These are phyloP conservation scores for Anarsia innoxiella DNA, from an alignment of 2,888 invertebrate species.

Conservation along the genomic window DNA sequence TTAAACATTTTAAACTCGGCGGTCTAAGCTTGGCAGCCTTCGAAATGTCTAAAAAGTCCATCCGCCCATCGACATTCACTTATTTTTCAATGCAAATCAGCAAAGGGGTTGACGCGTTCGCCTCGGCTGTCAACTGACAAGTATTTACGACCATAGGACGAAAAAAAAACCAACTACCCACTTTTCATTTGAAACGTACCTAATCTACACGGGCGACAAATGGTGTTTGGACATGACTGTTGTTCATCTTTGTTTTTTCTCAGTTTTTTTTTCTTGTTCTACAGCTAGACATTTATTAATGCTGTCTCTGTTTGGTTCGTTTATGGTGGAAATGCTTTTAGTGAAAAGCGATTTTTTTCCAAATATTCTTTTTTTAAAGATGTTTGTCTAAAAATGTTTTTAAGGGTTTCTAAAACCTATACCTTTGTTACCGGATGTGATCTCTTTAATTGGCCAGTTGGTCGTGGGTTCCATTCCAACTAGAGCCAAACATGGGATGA, in stretches of 20 bases:
- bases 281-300: slow-evolving; percentile 12
- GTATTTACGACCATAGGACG: slow-evolving; percentile 50
- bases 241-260: slow-evolving; percentile 22
- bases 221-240: slow-evolving; percentile 63
- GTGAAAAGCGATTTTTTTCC: too few species aligned
- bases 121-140: slow-evolving; percentile 33
- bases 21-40: too few species aligned
- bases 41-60: too few species aligned
- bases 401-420: too few species aligned
- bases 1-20: too few species aligned
- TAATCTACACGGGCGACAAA: slow-evolving; percentile 56
- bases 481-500: too few species aligned
- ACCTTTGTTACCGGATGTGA: too few species aligned
- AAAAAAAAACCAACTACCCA: slow-evolving; percentile 57
- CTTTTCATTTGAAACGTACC: slow-evolving; percentile 68
- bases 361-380: too few species aligned
- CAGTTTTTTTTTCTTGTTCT: slow-evolving; percentile 15
- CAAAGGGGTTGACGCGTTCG: slow-evolving; percentile 52
- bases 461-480: too few species aligned
- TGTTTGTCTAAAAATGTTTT: too few species aligned
- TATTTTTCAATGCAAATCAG: slow-evolving; percentile 48
- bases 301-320: not conserved
- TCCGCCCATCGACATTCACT: too few species aligned
- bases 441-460: too few species aligned
- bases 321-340: not conserved